Evolutionary conservation across 2,113 vertebrate species (phyloP).

Genomic region (Dromaius novaehollandiae): DNA sequence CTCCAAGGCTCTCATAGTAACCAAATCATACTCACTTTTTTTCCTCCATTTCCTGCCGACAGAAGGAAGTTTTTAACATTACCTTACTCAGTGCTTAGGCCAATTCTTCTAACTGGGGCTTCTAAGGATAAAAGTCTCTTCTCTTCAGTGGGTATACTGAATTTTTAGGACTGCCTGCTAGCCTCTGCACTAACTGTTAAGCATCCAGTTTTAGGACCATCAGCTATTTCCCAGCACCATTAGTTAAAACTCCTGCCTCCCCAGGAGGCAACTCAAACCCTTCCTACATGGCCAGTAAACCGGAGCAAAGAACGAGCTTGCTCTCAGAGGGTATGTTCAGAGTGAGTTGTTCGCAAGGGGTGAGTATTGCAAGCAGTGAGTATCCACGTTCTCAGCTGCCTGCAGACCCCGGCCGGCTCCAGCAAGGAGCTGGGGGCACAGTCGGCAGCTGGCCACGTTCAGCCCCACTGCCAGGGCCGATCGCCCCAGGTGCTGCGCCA

Average conservation of each 20-base stretch:
- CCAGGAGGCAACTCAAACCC: neutral
- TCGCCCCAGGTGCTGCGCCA: no score
- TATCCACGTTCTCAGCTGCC: no score
- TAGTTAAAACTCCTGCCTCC: neutral
- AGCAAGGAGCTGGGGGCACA: no score
- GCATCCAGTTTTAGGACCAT: neutral
- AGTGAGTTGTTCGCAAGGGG: neutral
- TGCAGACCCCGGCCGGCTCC: no score
- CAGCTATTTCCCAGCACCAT: neutral
- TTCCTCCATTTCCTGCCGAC: neutral
- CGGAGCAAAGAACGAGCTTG: neutral
- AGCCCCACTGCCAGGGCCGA: no score
- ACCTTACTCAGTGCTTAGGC: neutral
- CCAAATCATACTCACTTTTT: neutral
- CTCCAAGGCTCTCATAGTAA: neutral
- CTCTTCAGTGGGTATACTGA: neutral
- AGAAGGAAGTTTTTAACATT: neutral
- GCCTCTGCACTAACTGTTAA: neutral
- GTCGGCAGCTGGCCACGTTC: no score
- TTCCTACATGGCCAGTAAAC: rapidly evolving
- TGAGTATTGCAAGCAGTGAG: neutral
- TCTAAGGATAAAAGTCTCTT: neutral
- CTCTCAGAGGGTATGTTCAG: rapidly evolving
- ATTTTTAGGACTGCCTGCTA: neutral
- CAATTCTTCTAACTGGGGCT: neutral